These are phyloP conservation scores for Ciconia nigra DNA, from an alignment of 2,797 vertebrate species.

Conservation along the genomic window DNA sequence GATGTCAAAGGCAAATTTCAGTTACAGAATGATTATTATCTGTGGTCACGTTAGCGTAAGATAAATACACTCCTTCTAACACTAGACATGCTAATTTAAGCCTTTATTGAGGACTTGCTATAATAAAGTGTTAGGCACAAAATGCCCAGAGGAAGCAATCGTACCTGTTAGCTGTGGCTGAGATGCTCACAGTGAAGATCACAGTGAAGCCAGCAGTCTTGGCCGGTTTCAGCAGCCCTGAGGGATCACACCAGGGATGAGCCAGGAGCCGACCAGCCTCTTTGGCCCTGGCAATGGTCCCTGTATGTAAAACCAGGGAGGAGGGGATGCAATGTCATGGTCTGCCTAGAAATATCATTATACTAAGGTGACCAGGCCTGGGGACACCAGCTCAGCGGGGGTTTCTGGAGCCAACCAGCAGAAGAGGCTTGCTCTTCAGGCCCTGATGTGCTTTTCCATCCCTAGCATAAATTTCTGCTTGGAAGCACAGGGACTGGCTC, in stretches of 20 bases:
- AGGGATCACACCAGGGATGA: not conserved
- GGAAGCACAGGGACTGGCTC: not conserved
- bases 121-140: not conserved
- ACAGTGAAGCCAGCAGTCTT: too few species aligned
- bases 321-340: not conserved
- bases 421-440: not conserved
- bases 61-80: not conserved
- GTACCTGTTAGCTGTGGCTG: not conserved
- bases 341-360: not conserved
- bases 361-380: not conserved
- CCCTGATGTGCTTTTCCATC: not conserved
- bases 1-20: conserved; percentile 3
- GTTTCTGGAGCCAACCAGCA: not conserved
- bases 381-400: not conserved
- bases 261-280: not conserved
- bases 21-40: not conserved
- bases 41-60: not conserved
- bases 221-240: not conserved
- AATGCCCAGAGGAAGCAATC: not conserved
- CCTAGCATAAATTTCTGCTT: not conserved
- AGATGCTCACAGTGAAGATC: not conserved
- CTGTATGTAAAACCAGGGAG: not conserved
- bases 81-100: not conserved
- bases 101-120: not conserved
- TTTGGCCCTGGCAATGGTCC: not conserved